phyloP scores from a whole-genome alignment of 2,888 invertebrate species.

The Horisme vitalbata region DNA sequence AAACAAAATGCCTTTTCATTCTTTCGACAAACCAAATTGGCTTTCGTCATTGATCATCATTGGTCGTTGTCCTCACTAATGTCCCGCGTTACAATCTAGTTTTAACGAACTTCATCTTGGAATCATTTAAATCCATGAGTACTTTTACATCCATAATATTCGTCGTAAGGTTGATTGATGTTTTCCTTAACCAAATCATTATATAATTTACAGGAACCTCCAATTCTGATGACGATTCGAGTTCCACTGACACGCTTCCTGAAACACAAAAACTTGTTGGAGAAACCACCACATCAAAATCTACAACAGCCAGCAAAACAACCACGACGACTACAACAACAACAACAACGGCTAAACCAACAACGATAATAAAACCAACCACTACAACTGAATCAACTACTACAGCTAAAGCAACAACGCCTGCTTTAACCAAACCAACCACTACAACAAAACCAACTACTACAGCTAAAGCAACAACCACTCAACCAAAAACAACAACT shows the following conservation, averaged over 20 bases:
- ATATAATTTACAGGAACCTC: neutral
- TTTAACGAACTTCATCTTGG: no score
- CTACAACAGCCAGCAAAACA: conserved; percentile 23
- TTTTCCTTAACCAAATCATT: no score
- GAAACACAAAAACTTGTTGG: conserved; percentile 54
- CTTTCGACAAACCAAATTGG: no score
- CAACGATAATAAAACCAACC: conserved; percentile 26
- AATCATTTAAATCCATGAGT: no score
- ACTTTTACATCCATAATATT: no score
- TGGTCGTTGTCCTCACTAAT: no score
- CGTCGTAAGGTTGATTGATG: no score
- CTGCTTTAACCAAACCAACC: conserved; percentile 27
- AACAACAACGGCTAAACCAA: conserved; percentile 28
- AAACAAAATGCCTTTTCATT: no score
- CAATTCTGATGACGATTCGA: neutral
- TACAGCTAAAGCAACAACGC: conserved; percentile 31
- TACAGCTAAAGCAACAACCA: conserved; percentile 27
- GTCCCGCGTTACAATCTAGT: no score
- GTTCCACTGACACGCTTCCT: conserved; percentile 30
- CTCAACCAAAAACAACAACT: conserved; percentile 19
- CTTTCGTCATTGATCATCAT: no score
- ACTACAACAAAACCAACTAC: conserved; percentile 29
- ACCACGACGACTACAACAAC: conserved; percentile 26
- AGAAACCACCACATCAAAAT: conserved; percentile 29
- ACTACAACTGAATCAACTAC: conserved; percentile 21